Base-by-base conservation (phyloP, 2,888 invertebrate species). In the Spialia ferax region DNA sequence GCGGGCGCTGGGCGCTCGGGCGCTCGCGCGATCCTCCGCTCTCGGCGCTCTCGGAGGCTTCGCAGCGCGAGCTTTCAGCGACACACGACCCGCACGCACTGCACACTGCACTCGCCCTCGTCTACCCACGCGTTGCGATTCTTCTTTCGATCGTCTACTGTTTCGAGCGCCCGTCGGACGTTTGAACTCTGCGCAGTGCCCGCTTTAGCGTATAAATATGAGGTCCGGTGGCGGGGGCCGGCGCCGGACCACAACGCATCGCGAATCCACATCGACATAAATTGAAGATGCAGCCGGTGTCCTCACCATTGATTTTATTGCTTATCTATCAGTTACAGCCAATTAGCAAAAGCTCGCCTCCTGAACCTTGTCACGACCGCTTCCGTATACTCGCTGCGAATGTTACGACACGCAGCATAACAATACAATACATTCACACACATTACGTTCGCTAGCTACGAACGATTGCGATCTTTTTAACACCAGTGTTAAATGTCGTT, bases 91-190 rank as follows among this genome's bases (percentile, higher is more conserved):
- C 87, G 87, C 87, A 90, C 91, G 91, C 92, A 91, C 92, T 92
- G 93, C 93, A 93, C 93, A 93, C 92, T 93, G 93, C 93, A 93
- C 92, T 91, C 90, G 91, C 89, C 90, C 87, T 87, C 85, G 87
- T 87, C 86, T 88, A 89, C 86, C 89, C 88, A 88, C 90, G 87
- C 89, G 88, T 84, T 88, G 88, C 89, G 90, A 88, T 89, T 88
- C 88, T 89, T 85, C 76, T 65, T 65, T 80, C 77, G 88, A 89
- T 83, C 93, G 93, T 92, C 92, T 91, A 90, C 91, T 90, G 92
- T 91, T 84, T 85, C 80, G 91, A 88, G 85, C 93, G 93, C 88
- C 88, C 88, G 89, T 85, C 90, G 86, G 87, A 88, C 93, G 92
- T 93, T 93, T 93, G 93, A 93, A 93, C 93, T 93, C 91, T 88